phyloP scores from a whole-genome alignment of 2,113 vertebrate genomes.

The Pomatorhinus ruficollis region DNA sequence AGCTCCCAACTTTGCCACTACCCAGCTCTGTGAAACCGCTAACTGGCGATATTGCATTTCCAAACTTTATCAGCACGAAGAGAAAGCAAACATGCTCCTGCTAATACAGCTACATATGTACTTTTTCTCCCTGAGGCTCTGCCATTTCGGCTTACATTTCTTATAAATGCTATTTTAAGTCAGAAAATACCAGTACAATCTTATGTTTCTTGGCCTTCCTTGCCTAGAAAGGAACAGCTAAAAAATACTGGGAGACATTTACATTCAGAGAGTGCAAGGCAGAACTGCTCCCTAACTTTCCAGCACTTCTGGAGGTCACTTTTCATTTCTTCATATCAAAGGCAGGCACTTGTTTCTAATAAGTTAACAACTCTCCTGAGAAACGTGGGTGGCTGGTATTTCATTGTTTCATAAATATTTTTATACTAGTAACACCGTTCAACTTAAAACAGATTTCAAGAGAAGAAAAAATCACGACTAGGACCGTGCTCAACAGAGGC shows the following conservation, averaged over 20 bases:
- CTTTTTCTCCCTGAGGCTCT: not conserved
- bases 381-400: constrained; percentile 75
- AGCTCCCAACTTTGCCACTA: not conserved
- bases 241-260: constrained; percentile 48
- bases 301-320: constrained; percentile 72
- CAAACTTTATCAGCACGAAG: constrained; percentile 4
- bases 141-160: not conserved
- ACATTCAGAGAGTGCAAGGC: constrained; percentile 17
- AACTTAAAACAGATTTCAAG: constrained; percentile 66
- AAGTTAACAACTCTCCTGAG: constrained; percentile 78
- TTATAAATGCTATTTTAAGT: not conserved
- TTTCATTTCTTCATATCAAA: constrained; percentile 76
- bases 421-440: constrained; percentile 71
- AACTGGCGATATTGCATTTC: not conserved
- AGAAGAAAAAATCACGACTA: constrained; percentile 24
- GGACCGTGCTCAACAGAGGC: not conserved
- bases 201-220: not conserved
- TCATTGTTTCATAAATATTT: constrained; percentile 81
- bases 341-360: constrained; percentile 76
- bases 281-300: constrained; percentile 73
- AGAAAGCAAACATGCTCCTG: not conserved
- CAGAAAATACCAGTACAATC: not conserved
- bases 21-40: not conserved
- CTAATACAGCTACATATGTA: not conserved
- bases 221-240: not conserved